A percentile compares a stretch with the other conserved stretches of the same genome.
Conservation (phyloP, 2,888 invertebrate genomes). For the Leucophora obtusa region DNA sequence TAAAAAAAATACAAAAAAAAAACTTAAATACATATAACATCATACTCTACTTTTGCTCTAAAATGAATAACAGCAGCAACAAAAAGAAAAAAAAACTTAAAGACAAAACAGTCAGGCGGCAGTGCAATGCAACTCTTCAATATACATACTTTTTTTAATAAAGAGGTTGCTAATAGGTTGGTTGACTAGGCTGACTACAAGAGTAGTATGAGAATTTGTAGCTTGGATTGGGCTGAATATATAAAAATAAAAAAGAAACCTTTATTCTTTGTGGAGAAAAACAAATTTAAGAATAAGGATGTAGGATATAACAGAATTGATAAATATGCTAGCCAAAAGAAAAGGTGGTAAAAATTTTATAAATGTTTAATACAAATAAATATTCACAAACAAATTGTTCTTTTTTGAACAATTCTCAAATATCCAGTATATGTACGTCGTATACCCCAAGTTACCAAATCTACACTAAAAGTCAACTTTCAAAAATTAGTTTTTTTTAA, state of each 20-base stretch:
- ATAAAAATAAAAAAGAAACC: not conserved
- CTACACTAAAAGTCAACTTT: not conserved
- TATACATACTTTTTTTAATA: not conserved
- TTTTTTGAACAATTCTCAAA: not conserved
- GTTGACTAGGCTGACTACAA: not conserved
- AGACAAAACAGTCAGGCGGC: slow-evolving; percentile 4
- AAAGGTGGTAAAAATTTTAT: not conserved
- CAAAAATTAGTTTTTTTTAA: too few relatives aligned
- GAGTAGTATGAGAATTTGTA: not conserved
- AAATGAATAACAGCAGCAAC: slow-evolving; percentile 2
- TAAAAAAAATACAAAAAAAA: slow-evolving; percentile 3
- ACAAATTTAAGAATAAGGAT: not conserved
- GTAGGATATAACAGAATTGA: not conserved
- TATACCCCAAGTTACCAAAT: not conserved
- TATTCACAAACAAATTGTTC: not conserved
- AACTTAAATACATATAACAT: slow-evolving; percentile 10
- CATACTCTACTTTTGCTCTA: slow-evolving; percentile 1
- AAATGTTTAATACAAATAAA: slow-evolving; percentile 1
- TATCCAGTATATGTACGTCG: not conserved
- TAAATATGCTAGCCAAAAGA: not conserved
- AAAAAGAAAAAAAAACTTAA: not conserved
- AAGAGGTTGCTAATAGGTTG: slow-evolving; percentile 4
- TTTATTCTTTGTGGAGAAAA: not conserved
- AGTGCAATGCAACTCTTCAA: slow-evolving; percentile 5
- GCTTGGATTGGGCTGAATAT: not conserved